These are phyloP conservation scores for Hoplostethus atlanticus DNA, from an alignment of 2,797 vertebrate species.

Conservation along the genomic window DNA sequence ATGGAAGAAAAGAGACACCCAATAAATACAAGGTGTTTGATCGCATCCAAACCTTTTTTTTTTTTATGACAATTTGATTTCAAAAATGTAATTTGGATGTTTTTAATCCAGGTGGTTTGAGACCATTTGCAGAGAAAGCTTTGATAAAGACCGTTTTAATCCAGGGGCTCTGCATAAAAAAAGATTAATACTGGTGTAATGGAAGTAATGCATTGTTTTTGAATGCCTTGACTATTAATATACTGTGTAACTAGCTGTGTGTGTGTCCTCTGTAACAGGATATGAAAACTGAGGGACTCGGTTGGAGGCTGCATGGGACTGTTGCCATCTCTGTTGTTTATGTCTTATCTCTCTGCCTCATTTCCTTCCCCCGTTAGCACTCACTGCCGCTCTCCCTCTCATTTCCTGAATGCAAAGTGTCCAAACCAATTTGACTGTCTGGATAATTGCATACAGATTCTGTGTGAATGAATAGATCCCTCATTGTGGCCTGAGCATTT, in stretches of 20 bases:
- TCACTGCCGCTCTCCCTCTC: constrained; percentile 60
- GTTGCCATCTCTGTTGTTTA: constrained; percentile 60
- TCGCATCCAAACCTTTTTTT: not conserved
- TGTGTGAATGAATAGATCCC: constrained; percentile 26
- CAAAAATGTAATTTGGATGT: not conserved
- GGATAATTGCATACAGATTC: constrained; percentile 68
- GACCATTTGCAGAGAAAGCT: not conserved
- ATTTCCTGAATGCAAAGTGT: constrained; percentile 75
- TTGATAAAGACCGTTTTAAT: not conserved
- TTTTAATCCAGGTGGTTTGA: not conserved
- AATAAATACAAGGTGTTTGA: not conserved
- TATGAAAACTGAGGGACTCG: constrained; percentile 48
- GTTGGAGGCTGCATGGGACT: constrained; percentile 42
- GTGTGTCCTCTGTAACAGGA: constrained; percentile 43
- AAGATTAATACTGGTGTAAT: not conserved
- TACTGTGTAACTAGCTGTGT: not conserved
- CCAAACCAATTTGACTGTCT: constrained; percentile 62
- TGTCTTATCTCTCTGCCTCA: constrained; percentile 65
- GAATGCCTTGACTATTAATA: not conserved
- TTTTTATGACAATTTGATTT: not conserved
- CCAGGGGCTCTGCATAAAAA: not conserved
- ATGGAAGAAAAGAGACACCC: not conserved
- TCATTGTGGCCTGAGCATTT: constrained; percentile 13
- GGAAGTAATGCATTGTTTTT: constrained; percentile 1
- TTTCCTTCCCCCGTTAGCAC: constrained; percentile 73